Evolutionary conservation across 2,113 vertebrate species (phyloP).

Genomic region (Dipodomys spectabilis): DNA sequence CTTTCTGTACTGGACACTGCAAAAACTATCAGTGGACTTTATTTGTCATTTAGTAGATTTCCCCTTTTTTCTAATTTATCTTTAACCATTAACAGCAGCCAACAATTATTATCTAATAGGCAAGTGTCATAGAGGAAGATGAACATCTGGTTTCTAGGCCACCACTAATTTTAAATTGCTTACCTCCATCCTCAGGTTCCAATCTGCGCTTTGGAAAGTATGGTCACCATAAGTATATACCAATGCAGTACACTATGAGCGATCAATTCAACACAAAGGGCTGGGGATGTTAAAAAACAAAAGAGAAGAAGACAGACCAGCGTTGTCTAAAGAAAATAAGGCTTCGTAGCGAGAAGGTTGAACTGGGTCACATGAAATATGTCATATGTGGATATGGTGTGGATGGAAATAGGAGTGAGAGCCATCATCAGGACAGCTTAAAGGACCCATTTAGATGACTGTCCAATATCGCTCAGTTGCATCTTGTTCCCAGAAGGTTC

Average conservation of each 20-base stretch:
- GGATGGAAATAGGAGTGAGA: neutral
- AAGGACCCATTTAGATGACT: neutral
- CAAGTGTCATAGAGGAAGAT: neutral
- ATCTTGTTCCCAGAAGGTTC: neutral
- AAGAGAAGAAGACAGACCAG: no score
- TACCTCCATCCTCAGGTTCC: constrained; percentile 42
- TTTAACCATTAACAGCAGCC: neutral
- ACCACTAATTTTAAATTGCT: constrained; percentile 21
- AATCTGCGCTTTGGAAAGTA: constrained; percentile 59
- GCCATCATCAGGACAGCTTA: constrained; percentile 4
- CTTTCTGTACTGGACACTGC: neutral
- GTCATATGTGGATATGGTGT: neutral
- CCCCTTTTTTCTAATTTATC: neutral
- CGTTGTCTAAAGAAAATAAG: neutral
- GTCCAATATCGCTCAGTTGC: constrained; percentile 2
- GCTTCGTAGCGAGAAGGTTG: neutral
- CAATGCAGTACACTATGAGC: neutral
- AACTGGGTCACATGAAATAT: neutral
- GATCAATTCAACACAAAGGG: constrained; percentile 18
- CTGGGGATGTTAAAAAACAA: neutral
- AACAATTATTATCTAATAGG: neutral
- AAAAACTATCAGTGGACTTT: neutral
- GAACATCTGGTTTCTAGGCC: neutral
- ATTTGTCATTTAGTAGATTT: constrained; percentile 39
- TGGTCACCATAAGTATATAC: constrained; percentile 56